Evolutionary conservation across 2,797 vertebrate species (phyloP), one percentile per base, ranked within the genome.

Genomic region (Erpetoichthys calabaricus): DNA sequence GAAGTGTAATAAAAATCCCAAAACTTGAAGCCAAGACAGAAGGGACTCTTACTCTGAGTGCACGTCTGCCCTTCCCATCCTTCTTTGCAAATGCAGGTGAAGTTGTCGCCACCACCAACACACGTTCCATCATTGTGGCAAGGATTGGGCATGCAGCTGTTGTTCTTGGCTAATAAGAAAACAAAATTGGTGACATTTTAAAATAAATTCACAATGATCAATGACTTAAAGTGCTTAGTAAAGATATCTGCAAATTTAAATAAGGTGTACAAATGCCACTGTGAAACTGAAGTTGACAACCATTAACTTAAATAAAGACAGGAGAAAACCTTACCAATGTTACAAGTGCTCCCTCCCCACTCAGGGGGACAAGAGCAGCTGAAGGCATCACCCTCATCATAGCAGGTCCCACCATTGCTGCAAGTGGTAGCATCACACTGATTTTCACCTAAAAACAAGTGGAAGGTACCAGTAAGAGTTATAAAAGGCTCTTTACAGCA

Each of bases 21-120:
- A 25, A 25, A 25, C 25, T 25, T 25, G 25, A 25, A 25, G 25
- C 52, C 42, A 56, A 56, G 58, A 55, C 44, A 57, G 63, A 53
- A 44, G n/a, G 55, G 45, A 59, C 45, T 59, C 90, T 71, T 85
- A 97, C 94, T 90, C 70, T 89, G 87, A 0, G 85, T 83, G 70
- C 94, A 98, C 54, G 86, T 91, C 46, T 82, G 79, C 59, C 94
- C 94, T 68, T 92, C 84, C 94, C 93, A 98, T 62, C 94, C 94
- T 1, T 97, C 94, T 44, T 89, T 92, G 77, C 94, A 98, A 73
- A 95, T 91, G 68, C 94, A 98, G n/a, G 86, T 92, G 70, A 91
- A 97, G 60, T 83, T 71, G 54, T 89, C 89, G 2, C 88, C 88
- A 0, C 78, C 89, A 64, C 91, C 93, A 41, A 98, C 90, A 0